phyloP scores from a whole-genome alignment of 2,888 invertebrate species.

The Sturmia bella region DNA sequence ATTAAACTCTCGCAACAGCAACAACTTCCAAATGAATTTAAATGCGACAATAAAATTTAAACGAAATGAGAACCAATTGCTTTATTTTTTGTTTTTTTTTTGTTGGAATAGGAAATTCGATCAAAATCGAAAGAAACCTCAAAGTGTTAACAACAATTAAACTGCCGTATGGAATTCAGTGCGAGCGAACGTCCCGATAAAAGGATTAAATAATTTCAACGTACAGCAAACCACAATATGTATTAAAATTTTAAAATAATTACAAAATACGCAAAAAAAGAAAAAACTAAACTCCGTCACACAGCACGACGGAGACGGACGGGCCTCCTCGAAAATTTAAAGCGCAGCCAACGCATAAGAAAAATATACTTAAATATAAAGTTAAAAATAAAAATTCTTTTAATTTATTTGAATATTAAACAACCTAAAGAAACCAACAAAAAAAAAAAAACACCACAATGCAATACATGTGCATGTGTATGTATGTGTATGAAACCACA shows the following conservation, averaged over 20 bases:
- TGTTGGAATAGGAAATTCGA: constrained; percentile 31
- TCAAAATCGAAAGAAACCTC: constrained; percentile 48
- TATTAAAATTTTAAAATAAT: background rate
- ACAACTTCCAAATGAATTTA: constrained; percentile 18
- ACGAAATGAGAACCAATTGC: constrained; percentile 4
- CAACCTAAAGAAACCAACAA: no score
- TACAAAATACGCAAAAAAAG: background rate
- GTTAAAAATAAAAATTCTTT: constrained; percentile 9
- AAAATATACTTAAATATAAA: constrained; percentile 22
- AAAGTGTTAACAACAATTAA: constrained; percentile 41
- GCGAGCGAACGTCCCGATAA: constrained; percentile 10
- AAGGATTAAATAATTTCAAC: constrained; percentile 26
- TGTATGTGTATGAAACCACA: background rate
- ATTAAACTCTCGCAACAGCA: constrained; percentile 49
- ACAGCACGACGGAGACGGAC: constrained; percentile 28
- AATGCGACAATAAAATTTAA: constrained; percentile 32
- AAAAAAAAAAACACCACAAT: constrained; percentile 10
- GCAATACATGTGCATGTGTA: no score
- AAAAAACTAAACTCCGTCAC: background rate
- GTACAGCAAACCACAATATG: background rate
- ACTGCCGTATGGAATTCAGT: constrained; percentile 1
- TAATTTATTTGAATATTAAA: constrained; percentile 9
- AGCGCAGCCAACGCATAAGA: background rate
- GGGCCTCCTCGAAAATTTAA: constrained; percentile 38
- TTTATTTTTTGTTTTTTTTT: constrained; percentile 1